phyloP scores from a whole-genome alignment of 2,797 vertebrate species.

The Sebastes matsubarae region DNA sequence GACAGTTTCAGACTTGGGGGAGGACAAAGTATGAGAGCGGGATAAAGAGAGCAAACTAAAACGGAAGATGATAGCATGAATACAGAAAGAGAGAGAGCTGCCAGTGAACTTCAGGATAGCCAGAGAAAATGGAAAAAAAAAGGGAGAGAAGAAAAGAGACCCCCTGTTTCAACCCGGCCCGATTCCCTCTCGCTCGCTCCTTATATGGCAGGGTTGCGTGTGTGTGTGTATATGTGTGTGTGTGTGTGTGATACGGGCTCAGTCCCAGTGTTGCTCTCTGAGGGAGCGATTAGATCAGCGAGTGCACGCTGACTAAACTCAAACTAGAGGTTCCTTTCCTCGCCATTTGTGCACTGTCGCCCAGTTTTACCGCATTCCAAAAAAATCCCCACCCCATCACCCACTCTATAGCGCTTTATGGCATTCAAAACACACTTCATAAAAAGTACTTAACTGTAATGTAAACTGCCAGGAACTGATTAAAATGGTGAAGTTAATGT shows the following conservation, averaged over 20 bases:
- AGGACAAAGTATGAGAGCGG: background rate
- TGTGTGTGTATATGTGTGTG: slow-evolving; percentile 1
- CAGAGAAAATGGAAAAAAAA: slow-evolving; percentile 43
- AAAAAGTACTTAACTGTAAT: background rate
- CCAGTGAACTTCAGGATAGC: slow-evolving; percentile 44
- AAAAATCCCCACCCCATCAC: background rate
- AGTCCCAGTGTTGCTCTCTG: slow-evolving; percentile 66
- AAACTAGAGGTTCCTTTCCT: slow-evolving; percentile 40
- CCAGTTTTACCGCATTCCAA: background rate
- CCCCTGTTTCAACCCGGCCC: slow-evolving; percentile 58
- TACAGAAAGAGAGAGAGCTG: slow-evolving; percentile 26
- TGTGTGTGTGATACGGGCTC: slow-evolving; percentile 55
- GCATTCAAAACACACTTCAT: background rate
- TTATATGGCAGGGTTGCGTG: slow-evolving; percentile 77
- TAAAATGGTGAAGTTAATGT: background rate
- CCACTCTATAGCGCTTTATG: background rate
- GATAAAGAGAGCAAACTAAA: slow-evolving; percentile 18
- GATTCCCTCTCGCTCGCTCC: slow-evolving; percentile 79
- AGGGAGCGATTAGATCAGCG: slow-evolving; percentile 73
- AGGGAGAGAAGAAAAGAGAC: slow-evolving; percentile 58
- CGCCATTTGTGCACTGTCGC: slow-evolving; percentile 2
- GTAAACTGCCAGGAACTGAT: background rate
- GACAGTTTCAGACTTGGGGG: background rate
- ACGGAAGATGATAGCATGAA: slow-evolving; percentile 36
- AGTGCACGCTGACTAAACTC: slow-evolving; percentile 51